Percentiles rank a stretch among this genome's conserved stretches.
Evolutionary conservation across 2,888 invertebrate genomes (phyloP).

Genomic region (Clanis bilineata): DNA sequence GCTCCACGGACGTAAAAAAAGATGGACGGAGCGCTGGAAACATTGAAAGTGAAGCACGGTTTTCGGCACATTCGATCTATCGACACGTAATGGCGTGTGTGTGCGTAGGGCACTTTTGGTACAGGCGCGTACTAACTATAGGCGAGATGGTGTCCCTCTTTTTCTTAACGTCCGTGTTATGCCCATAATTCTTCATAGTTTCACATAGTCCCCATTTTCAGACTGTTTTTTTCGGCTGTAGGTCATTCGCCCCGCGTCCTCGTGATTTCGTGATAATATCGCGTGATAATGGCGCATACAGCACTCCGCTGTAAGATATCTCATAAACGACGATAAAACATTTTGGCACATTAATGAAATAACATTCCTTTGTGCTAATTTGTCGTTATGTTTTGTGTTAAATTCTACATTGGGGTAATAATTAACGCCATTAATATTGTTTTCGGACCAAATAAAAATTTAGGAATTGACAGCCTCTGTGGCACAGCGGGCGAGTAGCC

Average conservation of each 20-base stretch:
- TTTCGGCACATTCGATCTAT: too few species aligned
- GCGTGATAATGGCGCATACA: neutral
- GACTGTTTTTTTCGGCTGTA: neutral
- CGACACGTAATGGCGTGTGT: too few species aligned
- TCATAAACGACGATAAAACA: slow-evolving; percentile 3
- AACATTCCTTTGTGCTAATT: slow-evolving; percentile 6
- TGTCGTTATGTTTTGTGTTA: neutral
- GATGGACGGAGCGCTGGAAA: too few species aligned
- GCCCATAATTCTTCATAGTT: neutral
- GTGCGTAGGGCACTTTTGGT: too few species aligned
- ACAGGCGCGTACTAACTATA: too few species aligned
- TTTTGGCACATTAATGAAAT: neutral
- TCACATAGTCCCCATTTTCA: neutral
- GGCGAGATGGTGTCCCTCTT: too few species aligned
- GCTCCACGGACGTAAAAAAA: too few species aligned
- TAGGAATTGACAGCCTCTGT: too few species aligned
- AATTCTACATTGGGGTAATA: neutral
- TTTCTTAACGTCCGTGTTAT: too few species aligned
- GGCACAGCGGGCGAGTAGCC: too few species aligned
- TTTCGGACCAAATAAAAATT: too few species aligned
- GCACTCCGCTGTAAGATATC: neutral
- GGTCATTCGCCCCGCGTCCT: slow-evolving; percentile 3
- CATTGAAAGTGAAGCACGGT: too few species aligned
- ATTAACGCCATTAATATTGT: neutral
- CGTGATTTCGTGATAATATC: neutral